Conservation (phyloP, 2,888 invertebrate species). For the Cosmopolites sordidus region DNA sequence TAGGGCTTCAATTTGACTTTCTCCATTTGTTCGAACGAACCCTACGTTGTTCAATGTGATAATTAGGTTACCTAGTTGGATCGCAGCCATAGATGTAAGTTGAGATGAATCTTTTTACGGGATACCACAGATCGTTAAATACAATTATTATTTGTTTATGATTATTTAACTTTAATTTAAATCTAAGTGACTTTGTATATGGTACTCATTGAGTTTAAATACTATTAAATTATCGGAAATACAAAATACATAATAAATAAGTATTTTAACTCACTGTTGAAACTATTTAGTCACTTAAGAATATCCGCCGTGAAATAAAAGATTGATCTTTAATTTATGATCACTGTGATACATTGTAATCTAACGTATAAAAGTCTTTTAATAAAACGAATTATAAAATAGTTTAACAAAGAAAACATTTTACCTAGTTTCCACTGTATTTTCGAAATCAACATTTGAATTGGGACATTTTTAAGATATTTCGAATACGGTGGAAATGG, state of each 20-base stretch:
- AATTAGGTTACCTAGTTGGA: slow-evolving; percentile 24
- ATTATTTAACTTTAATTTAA: too few relatives aligned
- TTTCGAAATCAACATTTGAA: background rate
- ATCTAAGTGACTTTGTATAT: too few relatives aligned
- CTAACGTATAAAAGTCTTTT: slow-evolving; percentile 13
- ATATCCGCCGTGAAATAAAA: slow-evolving; percentile 4
- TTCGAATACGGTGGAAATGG: background rate
- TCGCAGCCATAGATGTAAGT: slow-evolving; percentile 9
- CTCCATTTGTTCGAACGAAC: slow-evolving; percentile 6
- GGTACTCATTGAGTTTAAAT: too few relatives aligned
- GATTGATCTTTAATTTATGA: slow-evolving; percentile 14
- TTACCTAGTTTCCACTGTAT: background rate
- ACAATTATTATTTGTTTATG: too few relatives aligned
- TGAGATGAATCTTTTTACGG: slow-evolving; percentile 12
- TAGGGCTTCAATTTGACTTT: slow-evolving; percentile 48
- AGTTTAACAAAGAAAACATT: background rate
- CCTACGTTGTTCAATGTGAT: slow-evolving; percentile 34
- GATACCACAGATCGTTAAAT: background rate
- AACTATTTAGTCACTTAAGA: background rate
- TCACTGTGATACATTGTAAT: slow-evolving; percentile 14
- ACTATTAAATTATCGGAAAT: too few relatives aligned
- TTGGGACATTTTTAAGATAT: background rate
- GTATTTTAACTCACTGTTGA: too few relatives aligned
- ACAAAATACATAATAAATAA: too few relatives aligned
- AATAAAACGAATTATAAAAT: slow-evolving; percentile 23